Evolutionary conservation across 2,113 vertebrate genomes (phyloP), one percentile per base, ranked within the genome.

Genomic region (Lepus europaeus): DNA sequence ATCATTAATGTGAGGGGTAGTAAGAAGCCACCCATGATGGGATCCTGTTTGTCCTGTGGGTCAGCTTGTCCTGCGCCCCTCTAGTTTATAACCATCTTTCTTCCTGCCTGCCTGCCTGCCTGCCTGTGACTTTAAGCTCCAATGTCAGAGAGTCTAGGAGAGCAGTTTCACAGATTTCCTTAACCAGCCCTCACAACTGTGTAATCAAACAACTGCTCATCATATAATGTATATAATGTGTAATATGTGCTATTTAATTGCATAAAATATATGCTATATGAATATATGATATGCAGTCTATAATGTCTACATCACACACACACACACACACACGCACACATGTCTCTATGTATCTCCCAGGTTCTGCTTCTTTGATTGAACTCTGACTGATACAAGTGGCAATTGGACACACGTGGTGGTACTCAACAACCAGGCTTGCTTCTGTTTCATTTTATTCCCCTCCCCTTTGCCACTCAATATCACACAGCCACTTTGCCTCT

Each of bases 361-460:
- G 59, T 23, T 56, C 78, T 72, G 39, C 17, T 79, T 83, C 74
- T 86, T 87, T 61, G 11, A 56, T 1, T 63, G n/a, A 72, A 29
- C 13, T 8, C 36, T 49, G 59, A 11, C 3, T 3, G 82, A 39
- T 12, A 1, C 22, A 14, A 61, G 6, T 0, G 19, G 33, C 59
- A 36, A 81, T 6, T 29, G 12, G 14, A 10, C 1, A 1, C 29
- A 39, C 6, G 2, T 2, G 6, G 2, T 2, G 6, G 68, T 23
- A 56, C 69, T 85, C 31, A 33, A 11, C 27, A 70, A n/a, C 0
- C n/a, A 19, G 69, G 10, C n/a, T 73, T 64, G 33, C 25, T 69
- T 25, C 33, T 20, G 20, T 49, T 70, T 31, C 36, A 2, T 23
- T 56, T 22, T 8, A 3, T 16, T 36, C 5, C 59, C 17, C 27